Percentiles rank a stretch among this genome's conserved stretches.
Evolutionary conservation across 2,797 vertebrate genomes (phyloP).

Genomic region (Podarcis siculus): DNA sequence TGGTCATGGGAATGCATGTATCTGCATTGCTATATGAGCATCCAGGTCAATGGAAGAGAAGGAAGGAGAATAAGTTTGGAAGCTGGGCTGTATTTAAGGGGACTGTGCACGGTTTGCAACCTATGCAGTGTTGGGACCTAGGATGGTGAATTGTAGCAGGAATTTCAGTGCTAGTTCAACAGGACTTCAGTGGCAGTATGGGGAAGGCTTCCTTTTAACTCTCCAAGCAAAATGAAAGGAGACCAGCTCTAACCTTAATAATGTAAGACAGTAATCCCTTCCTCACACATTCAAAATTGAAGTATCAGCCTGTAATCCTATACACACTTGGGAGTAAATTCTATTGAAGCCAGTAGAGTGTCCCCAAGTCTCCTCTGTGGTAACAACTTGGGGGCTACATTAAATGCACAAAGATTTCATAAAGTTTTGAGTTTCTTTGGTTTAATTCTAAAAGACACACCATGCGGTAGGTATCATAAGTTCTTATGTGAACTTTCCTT

Average conservation of each 20-base stretch:
- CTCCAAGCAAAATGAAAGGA: background rate
- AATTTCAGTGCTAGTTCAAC: background rate
- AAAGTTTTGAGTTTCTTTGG: conserved; percentile 11
- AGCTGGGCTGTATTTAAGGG: background rate
- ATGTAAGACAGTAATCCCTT: background rate
- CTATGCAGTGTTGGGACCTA: background rate
- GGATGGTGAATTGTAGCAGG: background rate
- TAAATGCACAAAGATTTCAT: conserved; percentile 17
- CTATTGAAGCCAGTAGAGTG: background rate
- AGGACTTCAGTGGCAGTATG: background rate
- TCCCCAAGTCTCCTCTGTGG: background rate
- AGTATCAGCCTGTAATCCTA: too few relatives aligned
- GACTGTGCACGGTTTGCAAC: background rate
- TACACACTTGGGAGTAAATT: background rate
- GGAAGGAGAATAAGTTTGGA: background rate
- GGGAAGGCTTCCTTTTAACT: background rate
- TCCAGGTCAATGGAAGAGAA: background rate
- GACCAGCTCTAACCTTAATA: background rate
- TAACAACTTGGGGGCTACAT: background rate
- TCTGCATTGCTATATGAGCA: background rate
- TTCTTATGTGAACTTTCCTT: conserved; percentile 53
- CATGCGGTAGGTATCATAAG: conserved; percentile 19
- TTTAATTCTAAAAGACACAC: conserved; percentile 53
- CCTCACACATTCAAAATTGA: too few relatives aligned
- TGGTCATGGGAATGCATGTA: background rate